A percentile compares a stretch with the other conserved stretches of the same genome.
Conservation (phyloP, 2,888 invertebrate genomes). For the Strigamia crassipes region DNA sequence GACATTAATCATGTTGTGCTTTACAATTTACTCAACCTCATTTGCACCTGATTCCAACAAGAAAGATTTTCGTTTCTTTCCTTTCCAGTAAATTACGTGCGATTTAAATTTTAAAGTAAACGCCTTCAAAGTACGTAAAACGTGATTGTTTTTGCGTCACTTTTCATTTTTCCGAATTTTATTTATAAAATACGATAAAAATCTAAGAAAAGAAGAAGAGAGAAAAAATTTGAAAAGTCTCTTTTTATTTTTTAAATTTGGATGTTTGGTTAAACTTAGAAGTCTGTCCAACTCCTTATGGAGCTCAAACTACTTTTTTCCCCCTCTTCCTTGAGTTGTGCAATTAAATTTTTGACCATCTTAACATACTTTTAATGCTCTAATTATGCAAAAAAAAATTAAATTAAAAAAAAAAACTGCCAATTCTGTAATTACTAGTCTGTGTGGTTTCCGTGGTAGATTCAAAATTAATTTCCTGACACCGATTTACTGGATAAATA, state of each 20-base stretch:
- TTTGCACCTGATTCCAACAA: neutral
- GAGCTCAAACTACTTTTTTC: neutral
- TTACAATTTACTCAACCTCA: constrained; percentile 22
- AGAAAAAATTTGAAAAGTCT: neutral
- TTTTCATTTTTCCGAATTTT: neutral
- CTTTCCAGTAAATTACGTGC: neutral
- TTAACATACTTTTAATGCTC: neutral
- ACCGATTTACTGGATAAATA: neutral
- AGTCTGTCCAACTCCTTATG: neutral
- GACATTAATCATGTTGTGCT: neutral
- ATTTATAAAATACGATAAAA: neutral
- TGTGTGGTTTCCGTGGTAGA: neutral
- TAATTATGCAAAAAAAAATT: neutral
- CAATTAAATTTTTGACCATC: neutral
- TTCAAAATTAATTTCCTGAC: neutral
- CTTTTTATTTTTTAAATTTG: neutral
- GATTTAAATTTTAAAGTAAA: too few species aligned
- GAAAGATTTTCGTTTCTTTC: neutral
- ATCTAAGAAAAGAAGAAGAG: neutral
- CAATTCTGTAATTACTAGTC: neutral
- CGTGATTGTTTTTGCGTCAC: neutral
- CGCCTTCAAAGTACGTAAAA: neutral
- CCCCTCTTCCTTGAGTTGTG: neutral
- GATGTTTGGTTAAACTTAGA: neutral
- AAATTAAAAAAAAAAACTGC: too few species aligned